Conservation (phyloP, 1,140 invertebrate genomes). For the Augochlora pura region DNA sequence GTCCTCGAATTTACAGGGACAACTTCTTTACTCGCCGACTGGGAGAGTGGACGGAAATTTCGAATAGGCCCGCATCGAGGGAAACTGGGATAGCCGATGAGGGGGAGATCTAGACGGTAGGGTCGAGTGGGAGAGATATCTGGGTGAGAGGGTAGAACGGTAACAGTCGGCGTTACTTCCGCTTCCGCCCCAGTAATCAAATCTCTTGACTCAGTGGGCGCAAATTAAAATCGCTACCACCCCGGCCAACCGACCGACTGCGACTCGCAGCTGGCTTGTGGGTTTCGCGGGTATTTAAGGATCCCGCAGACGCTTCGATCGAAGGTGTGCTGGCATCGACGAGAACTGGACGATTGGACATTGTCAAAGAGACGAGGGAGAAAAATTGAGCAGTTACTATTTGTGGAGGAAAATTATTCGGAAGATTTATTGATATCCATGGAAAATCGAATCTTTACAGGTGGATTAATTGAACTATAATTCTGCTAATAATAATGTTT, state of each 20-base stretch:
- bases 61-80: neutral
- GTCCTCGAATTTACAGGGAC: neutral
- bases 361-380: neutral
- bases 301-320: neutral
- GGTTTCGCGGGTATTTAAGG: no score
- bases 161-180: conserved; percentile 70
- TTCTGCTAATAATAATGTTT: no score
- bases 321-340: neutral
- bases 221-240: conserved; percentile 68
- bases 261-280: conserved; percentile 14
- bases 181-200: conserved; percentile 73
- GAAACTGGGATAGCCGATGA: neutral
- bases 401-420: no score
- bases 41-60: conserved; percentile 13
- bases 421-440: no score
- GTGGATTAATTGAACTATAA: no score
- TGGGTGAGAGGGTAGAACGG: conserved; percentile 39
- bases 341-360: no score
- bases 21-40: neutral
- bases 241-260: conserved; percentile 8
- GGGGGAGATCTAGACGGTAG: neutral
- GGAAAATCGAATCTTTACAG: no score
- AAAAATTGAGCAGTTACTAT: no score
- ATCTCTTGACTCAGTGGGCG: conserved; percentile 68
- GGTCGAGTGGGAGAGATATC: conserved; percentile 27